Evolutionary conservation across 2,888 invertebrate species (phyloP), one percentile per base, ranked within the genome.

Genomic region (Campaea margaritaria): DNA sequence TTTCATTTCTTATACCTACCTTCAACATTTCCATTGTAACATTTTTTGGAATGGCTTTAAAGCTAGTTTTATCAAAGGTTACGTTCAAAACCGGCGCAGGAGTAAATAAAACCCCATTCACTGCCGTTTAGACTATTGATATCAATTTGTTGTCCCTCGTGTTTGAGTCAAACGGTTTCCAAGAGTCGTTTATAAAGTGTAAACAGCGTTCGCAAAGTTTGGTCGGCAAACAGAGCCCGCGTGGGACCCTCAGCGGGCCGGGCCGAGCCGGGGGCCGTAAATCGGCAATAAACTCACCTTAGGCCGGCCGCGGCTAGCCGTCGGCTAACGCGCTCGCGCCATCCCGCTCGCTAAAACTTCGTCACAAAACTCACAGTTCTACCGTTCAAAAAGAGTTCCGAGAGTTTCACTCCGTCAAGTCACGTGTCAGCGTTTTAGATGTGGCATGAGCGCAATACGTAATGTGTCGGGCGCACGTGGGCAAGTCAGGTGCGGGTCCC

Each of bases 231-330:
- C 84, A 77, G 79, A 84, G 80, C 80, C 80, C 74, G 74, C 68
- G 74, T 71, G 78, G 78, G 82, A 82, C 83, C 85, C 80, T 81
- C 76, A 70, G 78, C 77, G 75, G 74, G 74, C 72, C 81, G 79
- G 80, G 76, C 73, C 71, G 81, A 81, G 78, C 84, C 79, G 83
- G 83, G n/a, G 81, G 85, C 84, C 79, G 85, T 90, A 89, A 89
- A 91, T 90, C 86, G 91, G 84, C 90, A 85, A 90, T 89, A 89
- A 91, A 91, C 91, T 91, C 83, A 92, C 91, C 91, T 91, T 86
- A 91, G 81, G 87, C 89, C 87, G 84, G 83, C 83, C 85, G 88
- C 87, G 82, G 81, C 81, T 85, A 83, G 85, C 91, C 91, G 91
- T 73, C 91, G 91, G 91, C 82, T 79, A 82, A 79, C 84, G 81